A percentile compares a stretch with the other conserved stretches of the same genome.
phyloP scores from a whole-genome alignment of 2,113 vertebrate species.

The Acanthisitta chloris region DNA sequence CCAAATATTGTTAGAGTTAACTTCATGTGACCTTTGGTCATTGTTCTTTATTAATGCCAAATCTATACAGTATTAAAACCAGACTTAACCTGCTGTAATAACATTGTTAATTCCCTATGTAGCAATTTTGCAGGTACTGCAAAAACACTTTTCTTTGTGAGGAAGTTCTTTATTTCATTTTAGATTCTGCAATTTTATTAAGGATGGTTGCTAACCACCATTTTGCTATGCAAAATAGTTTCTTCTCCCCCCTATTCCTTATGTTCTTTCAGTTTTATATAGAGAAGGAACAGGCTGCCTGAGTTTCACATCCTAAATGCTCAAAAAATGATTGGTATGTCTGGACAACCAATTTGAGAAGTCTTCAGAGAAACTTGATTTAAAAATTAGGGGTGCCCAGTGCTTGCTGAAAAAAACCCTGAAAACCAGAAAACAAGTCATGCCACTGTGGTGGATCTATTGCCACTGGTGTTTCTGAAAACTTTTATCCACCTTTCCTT shows the following conservation, averaged over 20 bases:
- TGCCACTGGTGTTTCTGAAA: background rate
- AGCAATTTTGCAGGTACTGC: background rate
- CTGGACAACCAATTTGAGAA: background rate
- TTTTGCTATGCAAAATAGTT: background rate
- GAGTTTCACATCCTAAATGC: background rate
- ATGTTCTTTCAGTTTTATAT: background rate
- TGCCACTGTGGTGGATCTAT: background rate
- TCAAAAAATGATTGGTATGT: background rate
- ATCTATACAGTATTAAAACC: background rate
- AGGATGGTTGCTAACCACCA: background rate
- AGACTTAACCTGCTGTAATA: background rate
- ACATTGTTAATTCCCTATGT: background rate
- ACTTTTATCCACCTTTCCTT: background rate
- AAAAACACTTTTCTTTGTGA: background rate
- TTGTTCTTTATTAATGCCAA: background rate
- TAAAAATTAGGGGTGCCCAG: background rate
- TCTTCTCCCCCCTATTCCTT: background rate
- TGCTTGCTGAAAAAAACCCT: background rate
- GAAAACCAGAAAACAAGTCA: background rate
- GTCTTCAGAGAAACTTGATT: background rate
- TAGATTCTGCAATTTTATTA: background rate
- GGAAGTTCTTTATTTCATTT: background rate
- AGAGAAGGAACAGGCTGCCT: background rate
- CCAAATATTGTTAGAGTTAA: background rate
- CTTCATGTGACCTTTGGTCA: background rate